A percentile compares a stretch with the other conserved stretches of the same genome.
phyloP scores from a whole-genome alignment of 2,797 vertebrate genomes.

The Lithobates sylvaticus region DNA sequence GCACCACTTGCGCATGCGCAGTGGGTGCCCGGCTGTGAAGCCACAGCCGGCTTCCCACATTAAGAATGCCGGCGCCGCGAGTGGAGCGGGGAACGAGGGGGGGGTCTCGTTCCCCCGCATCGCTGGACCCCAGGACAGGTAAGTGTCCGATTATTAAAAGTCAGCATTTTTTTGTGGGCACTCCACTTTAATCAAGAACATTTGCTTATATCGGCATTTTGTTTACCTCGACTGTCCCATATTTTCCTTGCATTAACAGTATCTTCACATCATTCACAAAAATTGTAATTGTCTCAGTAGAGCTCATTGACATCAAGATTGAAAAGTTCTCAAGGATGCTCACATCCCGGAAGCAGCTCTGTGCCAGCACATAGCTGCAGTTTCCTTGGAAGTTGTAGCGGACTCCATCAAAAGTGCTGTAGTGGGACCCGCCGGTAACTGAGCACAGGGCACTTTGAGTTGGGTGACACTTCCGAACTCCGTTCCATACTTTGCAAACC shows the following conservation, averaged over 20 bases:
- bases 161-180: too few species aligned
- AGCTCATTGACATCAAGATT: constrained; percentile 54
- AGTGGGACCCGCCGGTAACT: background rate
- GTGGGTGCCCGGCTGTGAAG: too few species aligned
- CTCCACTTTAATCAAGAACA: too few species aligned
- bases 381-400: background rate
- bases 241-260: constrained; percentile 63
- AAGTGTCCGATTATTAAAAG: too few species aligned
- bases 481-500: constrained; percentile 4
- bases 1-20: too few species aligned
- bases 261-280: constrained; percentile 66
- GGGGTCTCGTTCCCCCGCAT: too few species aligned
- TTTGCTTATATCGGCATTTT: background rate
- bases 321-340: constrained; percentile 57
- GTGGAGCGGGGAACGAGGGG: too few species aligned
- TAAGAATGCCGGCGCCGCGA: too few species aligned
- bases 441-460: background rate
- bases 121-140: too few species aligned
- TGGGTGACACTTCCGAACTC: constrained; percentile 37
- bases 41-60: too few species aligned
- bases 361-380: background rate
- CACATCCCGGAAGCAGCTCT: background rate
- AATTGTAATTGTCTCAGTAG: constrained; percentile 44
- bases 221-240: constrained; percentile 67
- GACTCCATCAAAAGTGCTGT: constrained; percentile 21